Percentiles rank a stretch among this genome's conserved stretches.
Conservation (phyloP, 92 coral and sea anemone species). For the Scolanthus callimorphus region DNA sequence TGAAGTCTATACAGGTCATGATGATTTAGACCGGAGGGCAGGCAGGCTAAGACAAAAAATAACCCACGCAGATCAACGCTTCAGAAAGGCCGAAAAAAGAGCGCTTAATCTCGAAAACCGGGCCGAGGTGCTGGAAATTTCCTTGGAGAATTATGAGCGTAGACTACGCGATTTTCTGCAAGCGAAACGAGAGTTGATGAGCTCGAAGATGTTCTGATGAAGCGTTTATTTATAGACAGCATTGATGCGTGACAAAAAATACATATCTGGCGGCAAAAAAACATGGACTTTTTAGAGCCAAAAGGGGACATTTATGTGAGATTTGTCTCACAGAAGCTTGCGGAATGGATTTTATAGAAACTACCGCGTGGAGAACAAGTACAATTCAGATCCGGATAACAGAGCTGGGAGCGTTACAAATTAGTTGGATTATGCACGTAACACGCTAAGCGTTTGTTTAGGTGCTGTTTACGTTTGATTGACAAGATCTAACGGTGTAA, state of each 20-base stretch:
- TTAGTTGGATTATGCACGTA: too few species aligned
- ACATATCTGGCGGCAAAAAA: too few species aligned
- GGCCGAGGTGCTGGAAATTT: conserved; percentile 15
- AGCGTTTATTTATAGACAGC: neutral
- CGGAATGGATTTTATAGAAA: too few species aligned
- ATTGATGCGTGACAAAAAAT: conserved; percentile 12
- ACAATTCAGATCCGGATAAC: too few species aligned
- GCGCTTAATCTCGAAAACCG: conserved; percentile 23
- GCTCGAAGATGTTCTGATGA: conserved; percentile 14
- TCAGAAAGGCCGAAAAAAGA: conserved; percentile 8
- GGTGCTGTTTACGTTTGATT: too few species aligned
- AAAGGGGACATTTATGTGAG: too few species aligned
- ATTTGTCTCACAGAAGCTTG: too few species aligned
- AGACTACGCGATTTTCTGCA: conserved; percentile 19
- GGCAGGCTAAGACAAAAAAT: conserved; percentile 11
- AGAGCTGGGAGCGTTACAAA: too few species aligned
- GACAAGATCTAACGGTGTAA: too few species aligned
- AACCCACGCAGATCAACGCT: conserved; percentile 12
- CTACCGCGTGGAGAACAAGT: too few species aligned
- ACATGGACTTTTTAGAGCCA: too few species aligned
- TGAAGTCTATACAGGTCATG: conserved; percentile 4
- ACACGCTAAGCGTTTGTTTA: too few species aligned
- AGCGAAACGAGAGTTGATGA: conserved; percentile 33
- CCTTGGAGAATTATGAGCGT: conserved; percentile 26
- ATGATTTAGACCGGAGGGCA: conserved; percentile 5